Evolutionary conservation across 2,113 vertebrate species (phyloP).

Genomic region (Tetraodon nigroviridis): DNA sequence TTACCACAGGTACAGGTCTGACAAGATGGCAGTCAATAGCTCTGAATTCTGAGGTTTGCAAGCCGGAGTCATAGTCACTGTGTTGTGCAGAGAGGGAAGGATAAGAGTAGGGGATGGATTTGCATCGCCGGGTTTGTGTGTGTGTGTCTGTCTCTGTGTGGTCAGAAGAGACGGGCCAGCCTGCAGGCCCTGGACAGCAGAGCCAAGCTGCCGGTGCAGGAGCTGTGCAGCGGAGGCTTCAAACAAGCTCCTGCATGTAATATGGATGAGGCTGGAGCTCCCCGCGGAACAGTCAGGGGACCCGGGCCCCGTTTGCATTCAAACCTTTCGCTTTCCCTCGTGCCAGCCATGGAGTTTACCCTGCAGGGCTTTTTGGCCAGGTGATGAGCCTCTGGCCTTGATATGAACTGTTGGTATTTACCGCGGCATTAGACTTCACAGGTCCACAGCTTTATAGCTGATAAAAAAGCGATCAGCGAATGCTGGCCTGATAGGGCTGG

Average conservation of each 20-base stretch:
- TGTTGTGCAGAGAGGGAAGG: too few species aligned
- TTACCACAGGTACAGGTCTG: too few species aligned
- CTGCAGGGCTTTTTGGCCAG: slow-evolving; percentile 27
- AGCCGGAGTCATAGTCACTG: too few species aligned
- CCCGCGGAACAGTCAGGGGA: slow-evolving; percentile 45
- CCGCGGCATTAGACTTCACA: slow-evolving; percentile 46
- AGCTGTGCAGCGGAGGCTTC: slow-evolving; percentile 54
- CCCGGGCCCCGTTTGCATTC: slow-evolving; percentile 34
- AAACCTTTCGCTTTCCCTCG: slow-evolving; percentile 30
- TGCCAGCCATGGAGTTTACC: slow-evolving; percentile 38
- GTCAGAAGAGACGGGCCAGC: slow-evolving; percentile 17
- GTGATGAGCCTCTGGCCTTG: slow-evolving; percentile 24
- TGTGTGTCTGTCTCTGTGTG: too few species aligned
- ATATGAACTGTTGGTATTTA: slow-evolving; percentile 52
- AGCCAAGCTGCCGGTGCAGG: slow-evolving; percentile 56
- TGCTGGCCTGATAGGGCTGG: not conserved
- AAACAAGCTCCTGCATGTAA: slow-evolving; percentile 69
- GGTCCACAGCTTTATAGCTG: slow-evolving; percentile 19
- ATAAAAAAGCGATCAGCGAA: slow-evolving; percentile 29
- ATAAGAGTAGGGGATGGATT: slow-evolving; percentile 21
- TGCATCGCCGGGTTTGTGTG: slow-evolving; percentile 28
- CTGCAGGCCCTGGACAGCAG: slow-evolving; percentile 34
- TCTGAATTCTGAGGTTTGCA: too few species aligned
- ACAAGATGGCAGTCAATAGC: too few species aligned
- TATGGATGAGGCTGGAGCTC: slow-evolving; percentile 66